Conservation (phyloP, 2,113 vertebrate species). For the Sinocyclocheilus maitianheensis region DNA sequence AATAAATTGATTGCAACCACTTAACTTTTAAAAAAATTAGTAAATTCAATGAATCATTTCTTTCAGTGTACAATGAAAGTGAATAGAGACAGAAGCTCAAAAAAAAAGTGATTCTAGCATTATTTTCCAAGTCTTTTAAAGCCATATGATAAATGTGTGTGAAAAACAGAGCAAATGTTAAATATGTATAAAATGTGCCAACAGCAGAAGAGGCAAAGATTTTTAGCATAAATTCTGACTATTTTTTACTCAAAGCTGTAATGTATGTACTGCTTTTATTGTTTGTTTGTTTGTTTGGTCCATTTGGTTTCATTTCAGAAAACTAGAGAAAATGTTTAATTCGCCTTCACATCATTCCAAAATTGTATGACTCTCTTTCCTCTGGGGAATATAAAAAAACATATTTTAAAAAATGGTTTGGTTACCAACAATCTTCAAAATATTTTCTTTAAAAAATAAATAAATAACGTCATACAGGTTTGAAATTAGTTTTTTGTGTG, state of each 20-base stretch:
- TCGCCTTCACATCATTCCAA: too few relatives aligned
- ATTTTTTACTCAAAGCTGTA: neutral
- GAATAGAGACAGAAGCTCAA: too few relatives aligned
- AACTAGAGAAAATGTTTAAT: neutral
- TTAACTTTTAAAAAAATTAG: too few relatives aligned
- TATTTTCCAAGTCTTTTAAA: too few relatives aligned
- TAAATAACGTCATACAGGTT: neutral
- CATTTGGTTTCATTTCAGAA: neutral
- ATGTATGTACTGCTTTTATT: neutral
- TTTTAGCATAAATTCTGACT: neutral
- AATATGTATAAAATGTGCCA: too few relatives aligned
- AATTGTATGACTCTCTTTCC: neutral
- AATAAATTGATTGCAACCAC: too few relatives aligned
- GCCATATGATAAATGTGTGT: too few relatives aligned
- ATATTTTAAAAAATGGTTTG: neutral
- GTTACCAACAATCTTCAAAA: neutral
- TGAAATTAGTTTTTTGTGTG: neutral
- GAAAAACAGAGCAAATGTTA: too few relatives aligned
- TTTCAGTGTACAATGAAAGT: too few relatives aligned
- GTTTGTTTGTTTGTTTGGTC: neutral
- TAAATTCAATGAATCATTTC: too few relatives aligned
- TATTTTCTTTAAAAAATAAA: neutral
- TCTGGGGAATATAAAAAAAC: neutral
- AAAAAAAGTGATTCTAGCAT: too few relatives aligned
- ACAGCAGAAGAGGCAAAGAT: neutral